Base-by-base conservation (phyloP, 1,140 invertebrate species). In the Drosophila lowei region DNA sequence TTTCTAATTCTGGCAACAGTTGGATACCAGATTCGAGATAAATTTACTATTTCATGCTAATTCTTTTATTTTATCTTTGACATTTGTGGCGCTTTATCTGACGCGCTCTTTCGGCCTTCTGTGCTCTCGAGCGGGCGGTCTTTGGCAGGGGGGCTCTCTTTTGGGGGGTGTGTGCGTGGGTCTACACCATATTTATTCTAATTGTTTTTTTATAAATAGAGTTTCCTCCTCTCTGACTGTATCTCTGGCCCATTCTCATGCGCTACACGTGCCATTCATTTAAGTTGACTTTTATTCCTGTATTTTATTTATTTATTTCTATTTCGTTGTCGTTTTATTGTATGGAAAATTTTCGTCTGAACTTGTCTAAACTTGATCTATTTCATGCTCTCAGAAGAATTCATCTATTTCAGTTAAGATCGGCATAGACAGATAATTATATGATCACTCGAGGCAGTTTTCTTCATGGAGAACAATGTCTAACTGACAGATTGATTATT, bases 31-130 rank as follows among this genome's bases (percentile, higher is more conserved):
- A 67, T 47, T 56, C 50, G 11, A 81, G 28, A 62, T 47, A 72
- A 49, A 83, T 76, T 62, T 76, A 72, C 72, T 58, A 52, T 79
- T 76, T 85, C 52, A 65, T 61, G 62, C 77, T 68, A 79, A 79
- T 76, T 79, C 71, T 57, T 72, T 66, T 54, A 64, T 73, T 72
- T 66, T 54, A 64, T 73, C 13, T 72, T 72, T 76, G 52, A 77
- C 60, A 54, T 57, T 72, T 57, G 25, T 54, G 44, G 25, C 16
- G 42, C 57, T 63, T 2, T 47, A 23, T 78, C 42, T 60, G 48
- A 58, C 21, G 15, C 25, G 8, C 13, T 41, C 7, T 41, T 42
- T 25, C 0, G 34, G 11, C 11, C 34, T 18, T 9, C 6, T 15
- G 6, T 47, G 18, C n/a, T 18, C 30, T 6, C 6, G 25, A 6